A percentile compares a stretch with the other conserved stretches of the same genome.
phyloP scores from a whole-genome alignment of 2,113 vertebrate species.

The Chlorodrepanis virens region DNA sequence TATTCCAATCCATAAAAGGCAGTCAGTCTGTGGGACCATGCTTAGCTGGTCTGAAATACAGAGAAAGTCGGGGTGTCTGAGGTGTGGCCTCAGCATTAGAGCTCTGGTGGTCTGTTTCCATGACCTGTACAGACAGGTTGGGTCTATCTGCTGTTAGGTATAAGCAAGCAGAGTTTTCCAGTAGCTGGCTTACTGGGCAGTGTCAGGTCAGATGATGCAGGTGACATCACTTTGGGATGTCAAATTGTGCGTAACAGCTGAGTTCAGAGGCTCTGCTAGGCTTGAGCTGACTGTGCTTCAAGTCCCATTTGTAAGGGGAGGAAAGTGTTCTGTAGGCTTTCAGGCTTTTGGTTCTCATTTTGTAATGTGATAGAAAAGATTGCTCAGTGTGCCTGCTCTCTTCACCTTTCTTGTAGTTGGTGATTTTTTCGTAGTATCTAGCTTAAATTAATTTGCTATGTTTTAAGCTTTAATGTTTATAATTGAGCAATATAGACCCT shows the following conservation, averaged over 20 bases:
- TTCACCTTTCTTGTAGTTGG: not conserved
- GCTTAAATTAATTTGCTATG: not conserved
- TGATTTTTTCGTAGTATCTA: not conserved
- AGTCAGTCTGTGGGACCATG: not conserved
- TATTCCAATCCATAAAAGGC: not conserved
- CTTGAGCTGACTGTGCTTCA: not conserved
- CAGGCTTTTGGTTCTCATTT: not conserved
- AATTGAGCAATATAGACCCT: not conserved
- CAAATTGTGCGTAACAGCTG: not conserved
- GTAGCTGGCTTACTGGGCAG: not conserved
- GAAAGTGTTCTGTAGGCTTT: not conserved
- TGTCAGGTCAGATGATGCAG: not conserved
- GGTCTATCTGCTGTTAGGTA: accelerated
- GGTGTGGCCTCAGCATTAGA: not conserved
- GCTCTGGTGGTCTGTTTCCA: not conserved
- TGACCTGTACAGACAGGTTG: not conserved
- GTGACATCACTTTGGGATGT: not conserved
- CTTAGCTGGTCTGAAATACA: not conserved
- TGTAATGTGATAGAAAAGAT: not conserved
- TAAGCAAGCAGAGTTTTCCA: not conserved
- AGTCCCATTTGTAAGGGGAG: not conserved
- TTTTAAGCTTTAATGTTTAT: not conserved
- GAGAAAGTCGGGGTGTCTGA: not conserved
- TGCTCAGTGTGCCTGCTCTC: not conserved
- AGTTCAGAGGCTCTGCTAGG: not conserved